Percentiles rank a stretch among this genome's conserved stretches.
Evolutionary conservation across 1,140 invertebrate species (phyloP).

Genomic region (Dufourea novaeangliae): DNA sequence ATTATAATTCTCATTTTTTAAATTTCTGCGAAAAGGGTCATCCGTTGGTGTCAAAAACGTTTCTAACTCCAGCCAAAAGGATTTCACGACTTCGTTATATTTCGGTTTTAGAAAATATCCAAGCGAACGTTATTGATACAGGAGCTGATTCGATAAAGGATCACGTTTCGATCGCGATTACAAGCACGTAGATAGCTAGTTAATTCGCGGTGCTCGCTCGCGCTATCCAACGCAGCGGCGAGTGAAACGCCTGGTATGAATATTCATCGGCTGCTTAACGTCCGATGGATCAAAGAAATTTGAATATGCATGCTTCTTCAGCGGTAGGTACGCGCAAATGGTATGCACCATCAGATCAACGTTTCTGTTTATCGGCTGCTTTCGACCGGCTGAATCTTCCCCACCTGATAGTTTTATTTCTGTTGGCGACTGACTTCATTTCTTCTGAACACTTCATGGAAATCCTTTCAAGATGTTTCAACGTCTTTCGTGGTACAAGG

Average conservation of each 20-base stretch:
- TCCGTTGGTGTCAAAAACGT: too few species aligned
- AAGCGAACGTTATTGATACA: slow-evolving; percentile 7
- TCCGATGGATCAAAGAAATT: slow-evolving; percentile 37
- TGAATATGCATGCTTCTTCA: slow-evolving; percentile 42
- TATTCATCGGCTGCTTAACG: slow-evolving; percentile 41
- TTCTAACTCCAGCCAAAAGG: too few species aligned
- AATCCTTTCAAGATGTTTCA: too few species aligned
- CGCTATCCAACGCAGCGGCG: background rate
- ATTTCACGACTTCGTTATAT: too few species aligned
- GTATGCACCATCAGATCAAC: slow-evolving; percentile 2
- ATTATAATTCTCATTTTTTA: too few species aligned
- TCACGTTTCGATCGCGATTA: slow-evolving; percentile 26
- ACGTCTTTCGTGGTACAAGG: too few species aligned
- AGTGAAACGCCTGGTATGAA: slow-evolving; percentile 30
- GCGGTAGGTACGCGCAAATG: slow-evolving; percentile 11
- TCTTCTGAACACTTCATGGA: background rate
- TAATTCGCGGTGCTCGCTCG: slow-evolving; percentile 23
- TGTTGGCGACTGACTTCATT: background rate
- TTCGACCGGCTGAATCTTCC: background rate
- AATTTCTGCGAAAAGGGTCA: too few species aligned
- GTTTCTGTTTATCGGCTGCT: background rate
- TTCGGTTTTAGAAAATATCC: too few species aligned
- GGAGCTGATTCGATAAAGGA: background rate
- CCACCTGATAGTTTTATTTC: background rate
- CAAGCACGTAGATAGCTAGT: slow-evolving; percentile 18